A percentile compares a stretch with the other conserved stretches of the same genome.
These are phyloP conservation scores for Entomobrya multifasciata DNA, from an alignment of 2,888 invertebrate species.

Conservation along the genomic window DNA sequence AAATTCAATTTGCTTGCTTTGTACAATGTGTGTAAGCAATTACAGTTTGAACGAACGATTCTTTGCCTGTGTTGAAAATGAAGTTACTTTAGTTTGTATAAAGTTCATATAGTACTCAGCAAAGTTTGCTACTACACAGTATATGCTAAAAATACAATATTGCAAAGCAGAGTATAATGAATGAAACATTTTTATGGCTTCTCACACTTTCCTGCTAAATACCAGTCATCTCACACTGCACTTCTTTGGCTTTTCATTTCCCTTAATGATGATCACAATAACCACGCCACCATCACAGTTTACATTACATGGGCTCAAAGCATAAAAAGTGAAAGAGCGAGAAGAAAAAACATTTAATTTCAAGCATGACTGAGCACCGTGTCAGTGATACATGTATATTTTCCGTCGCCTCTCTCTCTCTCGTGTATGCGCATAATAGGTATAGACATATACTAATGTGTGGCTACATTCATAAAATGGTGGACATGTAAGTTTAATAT, in stretches of 20 bases:
- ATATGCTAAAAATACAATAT: background rate
- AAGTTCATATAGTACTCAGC: too few species aligned
- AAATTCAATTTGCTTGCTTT: slow-evolving; percentile 13
- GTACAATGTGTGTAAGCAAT: background rate
- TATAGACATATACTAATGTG: background rate
- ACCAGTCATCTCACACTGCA: slow-evolving; percentile 19
- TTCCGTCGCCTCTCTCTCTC: background rate
- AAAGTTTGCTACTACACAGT: background rate
- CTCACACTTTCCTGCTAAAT: slow-evolving; percentile 64
- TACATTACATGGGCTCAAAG: slow-evolving; percentile 29
- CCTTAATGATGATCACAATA: slow-evolving; percentile 25
- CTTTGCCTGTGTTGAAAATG: background rate
- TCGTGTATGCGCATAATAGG: too few species aligned
- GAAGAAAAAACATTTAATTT: slow-evolving; percentile 67
- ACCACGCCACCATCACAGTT: slow-evolving; percentile 1
- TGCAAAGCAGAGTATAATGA: background rate
- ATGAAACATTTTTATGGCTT: slow-evolving; percentile 48
- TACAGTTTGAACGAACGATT: background rate
- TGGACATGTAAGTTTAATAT: background rate
- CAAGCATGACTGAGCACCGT: slow-evolving; percentile 50
- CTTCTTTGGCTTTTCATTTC: slow-evolving; percentile 49
- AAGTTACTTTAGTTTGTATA: background rate
- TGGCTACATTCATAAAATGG: too few species aligned
- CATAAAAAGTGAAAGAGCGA: slow-evolving; percentile 31
- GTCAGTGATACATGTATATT: slow-evolving; percentile 45